phyloP scores from a whole-genome alignment of 1,140 invertebrate species.

The Drosophila biarmipes region DNA sequence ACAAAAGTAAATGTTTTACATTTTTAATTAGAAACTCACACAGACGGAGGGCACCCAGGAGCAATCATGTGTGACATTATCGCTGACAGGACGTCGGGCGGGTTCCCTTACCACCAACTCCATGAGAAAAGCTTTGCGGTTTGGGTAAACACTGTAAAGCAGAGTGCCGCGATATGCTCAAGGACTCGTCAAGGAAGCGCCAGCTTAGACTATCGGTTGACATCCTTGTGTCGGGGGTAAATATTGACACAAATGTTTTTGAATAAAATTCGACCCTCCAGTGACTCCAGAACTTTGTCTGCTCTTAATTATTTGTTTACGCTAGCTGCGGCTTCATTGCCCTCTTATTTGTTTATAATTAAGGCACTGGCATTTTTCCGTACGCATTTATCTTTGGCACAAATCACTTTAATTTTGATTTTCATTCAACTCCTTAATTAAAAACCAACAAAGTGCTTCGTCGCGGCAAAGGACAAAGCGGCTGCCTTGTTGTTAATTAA shows the following conservation, averaged over 20 bases:
- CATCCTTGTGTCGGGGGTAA: constrained; percentile 51
- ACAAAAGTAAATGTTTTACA: constrained; percentile 70
- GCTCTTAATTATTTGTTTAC: constrained; percentile 79
- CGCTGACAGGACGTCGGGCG: constrained; percentile 57
- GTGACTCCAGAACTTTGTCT: constrained; percentile 55
- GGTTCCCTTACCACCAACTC: constrained; percentile 42
- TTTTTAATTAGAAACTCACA: constrained; percentile 78
- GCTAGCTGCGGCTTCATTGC: constrained; percentile 57
- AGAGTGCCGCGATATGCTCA: constrained; percentile 23
- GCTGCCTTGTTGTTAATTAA: constrained; percentile 73
- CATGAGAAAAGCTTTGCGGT: constrained; percentile 24
- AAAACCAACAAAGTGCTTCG: constrained; percentile 63
- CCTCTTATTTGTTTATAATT: constrained; percentile 77
- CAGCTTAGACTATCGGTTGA: constrained; percentile 65
- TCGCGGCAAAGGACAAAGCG: constrained; percentile 25
- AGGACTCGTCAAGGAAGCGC: constrained; percentile 57
- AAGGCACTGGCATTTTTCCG: constrained; percentile 47
- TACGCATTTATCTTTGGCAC: constrained; percentile 39
- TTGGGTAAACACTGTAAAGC: constrained; percentile 45
- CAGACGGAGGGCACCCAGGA: constrained; percentile 14
- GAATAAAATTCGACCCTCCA: constrained; percentile 61
- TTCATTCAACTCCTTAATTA: constrained; percentile 71
- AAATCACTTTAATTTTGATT: constrained; percentile 67
- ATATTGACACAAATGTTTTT: constrained; percentile 73
- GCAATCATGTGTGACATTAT: constrained; percentile 75